Percentiles rank a stretch among this genome's conserved stretches.
phyloP scores from a whole-genome alignment of 35 echinoderm and acorn worm genomes.

The Eucidaris tribuloides region DNA sequence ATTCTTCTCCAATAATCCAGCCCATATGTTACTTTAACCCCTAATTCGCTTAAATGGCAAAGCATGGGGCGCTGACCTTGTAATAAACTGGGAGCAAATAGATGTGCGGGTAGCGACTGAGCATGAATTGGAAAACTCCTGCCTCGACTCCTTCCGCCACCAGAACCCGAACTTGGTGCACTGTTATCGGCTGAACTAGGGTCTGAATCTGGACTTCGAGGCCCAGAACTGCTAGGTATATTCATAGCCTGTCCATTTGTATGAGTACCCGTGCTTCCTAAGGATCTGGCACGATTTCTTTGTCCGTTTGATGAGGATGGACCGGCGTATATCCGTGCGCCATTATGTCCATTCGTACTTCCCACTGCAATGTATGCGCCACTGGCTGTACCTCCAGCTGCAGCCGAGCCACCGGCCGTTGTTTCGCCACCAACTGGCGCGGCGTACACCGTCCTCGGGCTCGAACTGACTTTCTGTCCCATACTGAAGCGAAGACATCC shows the following conservation, averaged over 20 bases:
- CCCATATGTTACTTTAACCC: too few relatives aligned
- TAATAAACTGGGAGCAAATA: conserved; percentile 40
- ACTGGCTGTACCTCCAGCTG: too few relatives aligned
- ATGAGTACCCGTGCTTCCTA: conserved; percentile 42
- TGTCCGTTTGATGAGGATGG: conserved; percentile 25
- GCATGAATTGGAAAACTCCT: conserved; percentile 50
- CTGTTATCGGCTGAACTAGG: conserved; percentile 51
- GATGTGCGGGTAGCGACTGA: conserved; percentile 43
- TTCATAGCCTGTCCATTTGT: conserved; percentile 49
- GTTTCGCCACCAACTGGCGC: conserved; percentile 22
- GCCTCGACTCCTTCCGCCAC: conserved; percentile 1
- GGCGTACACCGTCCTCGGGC: conserved; percentile 72
- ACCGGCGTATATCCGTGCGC: conserved; percentile 8
- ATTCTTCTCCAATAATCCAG: too few relatives aligned
- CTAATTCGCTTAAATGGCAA: too few relatives aligned
- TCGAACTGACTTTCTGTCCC: conserved; percentile 99
- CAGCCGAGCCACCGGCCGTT: conserved; percentile 6
- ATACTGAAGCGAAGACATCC: conserved; percentile 25
- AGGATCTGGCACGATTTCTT: conserved; percentile 49
- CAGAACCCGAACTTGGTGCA: conserved; percentile 3
- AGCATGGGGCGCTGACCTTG: conserved; percentile 19
- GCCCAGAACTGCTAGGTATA: conserved; percentile 38
- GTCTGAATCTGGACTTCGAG: conserved; percentile 47
- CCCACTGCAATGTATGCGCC: conserved; percentile 26
- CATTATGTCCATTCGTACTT: conserved; percentile 4